Evolutionary conservation across 2,888 invertebrate genomes (phyloP), one percentile per base, ranked within the genome.

Genomic region (Caenorhabditis sp.): DNA sequence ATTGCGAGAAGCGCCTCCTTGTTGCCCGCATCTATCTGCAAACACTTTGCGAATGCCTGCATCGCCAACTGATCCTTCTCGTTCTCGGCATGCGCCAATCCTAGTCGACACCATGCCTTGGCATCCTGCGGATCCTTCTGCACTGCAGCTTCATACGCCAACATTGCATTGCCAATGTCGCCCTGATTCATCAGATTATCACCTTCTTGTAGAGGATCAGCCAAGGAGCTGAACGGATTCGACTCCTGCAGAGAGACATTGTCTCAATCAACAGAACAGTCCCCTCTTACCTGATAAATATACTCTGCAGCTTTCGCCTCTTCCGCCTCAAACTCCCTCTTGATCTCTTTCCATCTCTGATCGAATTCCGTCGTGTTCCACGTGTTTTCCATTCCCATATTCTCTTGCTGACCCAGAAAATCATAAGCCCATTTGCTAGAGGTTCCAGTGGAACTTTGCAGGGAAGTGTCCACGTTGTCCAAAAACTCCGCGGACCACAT

Each of bases 61-160:
- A 99, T 98, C 11, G 97, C 97, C 87, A 95, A 94, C 2, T 96
- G 95, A 93, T 99, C 98, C 93, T 95, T 97, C 93, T 99, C 99
- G 93, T 99, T 99, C 94, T 98, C 97, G 47, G 98, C 97, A 92
- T 98, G 97, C 35, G 97, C 95, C 65, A 95, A 69, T n/a, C 91
- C 91, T 58, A 97, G 93, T 40, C 95, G 93, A 82, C 95, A 94
- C 97, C 97, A 97, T 0, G 95, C 91, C 82, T 83, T 61, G 5
- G 90, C 88, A 78, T 91, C 88, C 44, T 86, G 74, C 0, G 89
- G 89, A 82, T 91, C 86, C 37, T 87, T 82, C 78, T 86, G 88
- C 2, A 95, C 96, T 11, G 98, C 97, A 64, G 96, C 96, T 93
- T 99, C 99, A 93, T 99, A 98, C 90, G 97, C 95, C 28, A 98